phyloP scores from a whole-genome alignment of 2,888 invertebrate genomes.

The Drosophila diplacantha region DNA sequence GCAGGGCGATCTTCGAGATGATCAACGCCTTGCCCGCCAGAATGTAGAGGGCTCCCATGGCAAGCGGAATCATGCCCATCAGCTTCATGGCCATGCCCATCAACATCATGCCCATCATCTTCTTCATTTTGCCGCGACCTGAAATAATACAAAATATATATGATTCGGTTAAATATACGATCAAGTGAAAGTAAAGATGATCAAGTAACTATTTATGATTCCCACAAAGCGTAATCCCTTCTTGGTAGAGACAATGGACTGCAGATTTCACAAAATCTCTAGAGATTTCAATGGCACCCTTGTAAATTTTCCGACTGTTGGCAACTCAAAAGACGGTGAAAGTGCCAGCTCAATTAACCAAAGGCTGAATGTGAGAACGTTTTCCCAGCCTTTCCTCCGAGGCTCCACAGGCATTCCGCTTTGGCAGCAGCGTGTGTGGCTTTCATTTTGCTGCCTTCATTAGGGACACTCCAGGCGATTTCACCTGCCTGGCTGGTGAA shows the following conservation, averaged over 20 bases:
- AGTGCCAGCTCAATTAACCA: constrained; percentile 42
- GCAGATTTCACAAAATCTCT: constrained; percentile 1
- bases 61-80: constrained; percentile 88
- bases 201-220: not conserved
- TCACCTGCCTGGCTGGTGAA: constrained; percentile 50
- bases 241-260: constrained; percentile 4
- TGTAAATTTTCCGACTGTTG: constrained; percentile 28
- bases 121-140: constrained; percentile 92
- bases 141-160: constrained; percentile 63
- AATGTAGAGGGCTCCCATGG: constrained; percentile 88
- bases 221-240: not conserved
- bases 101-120: constrained; percentile 95
- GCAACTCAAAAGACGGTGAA: constrained; percentile 44
- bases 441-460: constrained; percentile 53
- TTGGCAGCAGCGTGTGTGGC: constrained; percentile 52
- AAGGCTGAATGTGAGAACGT: constrained; percentile 55
- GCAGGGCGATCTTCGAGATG: constrained; percentile 86
- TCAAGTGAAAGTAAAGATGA: not conserved
- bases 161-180: not conserved
- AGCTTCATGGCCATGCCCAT: constrained; percentile 92
- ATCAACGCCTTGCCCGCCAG: constrained; percentile 92
- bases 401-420: constrained; percentile 3
- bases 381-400: constrained; percentile 28
- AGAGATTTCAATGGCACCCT: constrained; percentile 4
- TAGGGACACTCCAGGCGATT: constrained; percentile 58